These are phyloP conservation scores for Psittacula echo DNA, from an alignment of 2,797 vertebrate genomes.

Conservation along the genomic window DNA sequence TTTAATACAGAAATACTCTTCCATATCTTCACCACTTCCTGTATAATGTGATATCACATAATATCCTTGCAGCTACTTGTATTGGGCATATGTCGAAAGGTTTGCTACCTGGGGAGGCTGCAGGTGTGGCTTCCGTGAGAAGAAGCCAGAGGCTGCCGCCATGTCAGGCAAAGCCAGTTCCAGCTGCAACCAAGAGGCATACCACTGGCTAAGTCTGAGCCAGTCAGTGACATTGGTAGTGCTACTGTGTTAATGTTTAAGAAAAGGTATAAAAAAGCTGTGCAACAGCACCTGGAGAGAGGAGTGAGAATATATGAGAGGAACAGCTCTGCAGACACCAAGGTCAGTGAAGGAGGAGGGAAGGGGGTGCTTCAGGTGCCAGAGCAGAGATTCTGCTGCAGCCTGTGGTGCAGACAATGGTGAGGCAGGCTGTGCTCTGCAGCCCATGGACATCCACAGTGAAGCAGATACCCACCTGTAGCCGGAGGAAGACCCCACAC, in stretches of 20 bases:
- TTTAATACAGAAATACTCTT: not conserved
- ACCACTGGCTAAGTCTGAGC: not conserved
- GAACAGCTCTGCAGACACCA: not conserved
- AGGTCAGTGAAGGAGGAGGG: not conserved
- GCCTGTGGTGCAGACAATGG: accelerated
- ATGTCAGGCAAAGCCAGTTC: not conserved
- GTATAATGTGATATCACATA: not conserved
- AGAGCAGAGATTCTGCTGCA: not conserved
- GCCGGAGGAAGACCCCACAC: accelerated
- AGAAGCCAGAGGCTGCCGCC: not conserved
- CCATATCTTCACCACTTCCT: not conserved
- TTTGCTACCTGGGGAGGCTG: not conserved
- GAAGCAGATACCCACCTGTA: not conserved
- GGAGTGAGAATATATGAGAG: not conserved
- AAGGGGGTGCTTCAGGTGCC: accelerated
- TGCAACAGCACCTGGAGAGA: not conserved
- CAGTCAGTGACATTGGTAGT: accelerated
- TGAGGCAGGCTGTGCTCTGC: not conserved
- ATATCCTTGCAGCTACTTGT: not conserved
- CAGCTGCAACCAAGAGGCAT: not conserved
- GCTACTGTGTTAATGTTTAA: not conserved
- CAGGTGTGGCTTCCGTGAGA: not conserved
- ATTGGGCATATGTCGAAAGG: not conserved
- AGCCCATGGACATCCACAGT: not conserved
- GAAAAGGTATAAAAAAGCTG: not conserved